Conservation (phyloP, 2,797 vertebrate species). For the Sebastes steindachneri region DNA sequence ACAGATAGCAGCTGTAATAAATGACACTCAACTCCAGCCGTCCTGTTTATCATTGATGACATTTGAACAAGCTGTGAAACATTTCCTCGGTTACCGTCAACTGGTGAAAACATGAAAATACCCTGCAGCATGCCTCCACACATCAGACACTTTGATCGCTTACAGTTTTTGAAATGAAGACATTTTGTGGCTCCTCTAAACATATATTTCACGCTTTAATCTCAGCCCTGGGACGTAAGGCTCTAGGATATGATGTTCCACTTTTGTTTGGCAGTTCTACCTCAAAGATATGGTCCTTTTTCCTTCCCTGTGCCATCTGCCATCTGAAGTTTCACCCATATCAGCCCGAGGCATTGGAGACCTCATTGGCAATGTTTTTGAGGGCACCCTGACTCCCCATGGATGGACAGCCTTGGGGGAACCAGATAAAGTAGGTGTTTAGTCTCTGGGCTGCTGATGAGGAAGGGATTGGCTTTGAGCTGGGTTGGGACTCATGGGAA, state of each 20-base stretch:
- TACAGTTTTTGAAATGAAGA: constrained; percentile 73
- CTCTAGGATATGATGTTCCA: constrained; percentile 75
- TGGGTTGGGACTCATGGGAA: constrained; percentile 85
- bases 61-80: constrained; percentile 63
- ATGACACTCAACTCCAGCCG: constrained; percentile 29
- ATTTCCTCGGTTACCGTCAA: constrained; percentile 56
- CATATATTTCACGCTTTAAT: constrained; percentile 78
- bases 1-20: constrained; percentile 19
- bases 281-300: constrained; percentile 78
- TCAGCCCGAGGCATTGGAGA: constrained; percentile 80
- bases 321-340: constrained; percentile 82
- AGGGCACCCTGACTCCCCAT: constrained; percentile 80
- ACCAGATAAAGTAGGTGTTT: constrained; percentile 86
- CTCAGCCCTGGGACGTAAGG: constrained; percentile 70
- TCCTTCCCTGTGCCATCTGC: constrained; percentile 83
- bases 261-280: constrained; percentile 79
- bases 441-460: constrained; percentile 82
- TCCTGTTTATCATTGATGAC: constrained; percentile 54
- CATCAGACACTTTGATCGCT: constrained; percentile 76
- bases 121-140: constrained; percentile 72
- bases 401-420: constrained; percentile 80
- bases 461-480: constrained; percentile 79
- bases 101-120: constrained; percentile 58
- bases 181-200: constrained; percentile 64
- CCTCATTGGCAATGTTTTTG: constrained; percentile 79